Base-by-base conservation (phyloP, 2,888 invertebrate species). In the Eupeodes luniger region DNA sequence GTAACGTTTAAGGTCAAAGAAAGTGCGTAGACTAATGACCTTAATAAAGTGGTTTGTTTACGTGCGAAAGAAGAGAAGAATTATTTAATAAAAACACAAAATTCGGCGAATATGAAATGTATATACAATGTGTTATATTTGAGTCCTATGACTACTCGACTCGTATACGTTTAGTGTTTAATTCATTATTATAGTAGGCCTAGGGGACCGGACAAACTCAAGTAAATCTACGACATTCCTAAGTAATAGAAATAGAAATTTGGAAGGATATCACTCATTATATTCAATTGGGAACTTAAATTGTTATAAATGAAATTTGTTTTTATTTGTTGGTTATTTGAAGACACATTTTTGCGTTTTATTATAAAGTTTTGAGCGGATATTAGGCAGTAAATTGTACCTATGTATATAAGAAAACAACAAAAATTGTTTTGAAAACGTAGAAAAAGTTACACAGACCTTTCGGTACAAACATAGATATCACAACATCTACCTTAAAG, bases 251-350 rank as follows among this genome's bases (percentile, higher is more conserved):
- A 55, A 70, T 55, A 4, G 16, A 55, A n/a, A 6, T 55, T 70
- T 55, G 14, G 5, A 72, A 74, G 74, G 74, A 74, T 74, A 49
- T 74, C 3, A 59, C 61, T 51, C 11, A 61, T 74, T 74, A 74
- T 36, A 49, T 74, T 74, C 74, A 74, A 74, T 74, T 74, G 36
- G 11, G 1, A 5, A 36, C n/a, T 51, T 74, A 61, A 74, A 61
- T 74, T 61, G 74, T 7, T 27, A 61, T 61, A 61, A 61, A 49
- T 74, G 40, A 57, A 14, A 14, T 40, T 53, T n/a, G 12, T 27
- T 7, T 27, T n/a, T 67, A 12, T 27, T 67, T 10, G 62, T 34
- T 59, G 34, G 19, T 14, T n/a, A 4, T 6, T 19, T 66, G 3
- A 19, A 12, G 44, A 9, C 47, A 47, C 12, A 49, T 27, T 47